Base-by-base conservation (phyloP, 2,888 invertebrate genomes). In the Apodemia hepburni region DNA sequence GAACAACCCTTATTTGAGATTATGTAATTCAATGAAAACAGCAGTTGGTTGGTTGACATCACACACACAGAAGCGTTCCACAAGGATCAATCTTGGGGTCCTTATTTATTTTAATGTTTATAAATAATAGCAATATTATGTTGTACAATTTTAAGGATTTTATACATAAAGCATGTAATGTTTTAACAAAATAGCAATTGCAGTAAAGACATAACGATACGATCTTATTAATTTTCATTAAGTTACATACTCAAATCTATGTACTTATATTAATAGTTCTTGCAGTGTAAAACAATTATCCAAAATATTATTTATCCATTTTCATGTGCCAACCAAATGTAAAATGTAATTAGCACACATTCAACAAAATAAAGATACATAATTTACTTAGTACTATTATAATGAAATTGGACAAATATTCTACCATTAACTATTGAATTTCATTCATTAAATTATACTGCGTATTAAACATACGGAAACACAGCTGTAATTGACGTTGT, bases 11-110 rank as follows among this genome's bases (percentile, higher is more conserved):
- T n/a, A n/a, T n/a, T 54, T 8, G 12, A 54, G 22, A 22, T 54
- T 54, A 9, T 54, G 22, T 54, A 54, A 54, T 27, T 54, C 15
- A 54, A 54, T 22, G 54, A 22, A 22, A 54, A 27, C 15, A 47
- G 17, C 27, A 27, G 12, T 29, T 29, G 29, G 0, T 54, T 3
- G 9, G n/a, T 54, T 54, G 6, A 54, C 22, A 15, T 7, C 7
- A 2, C 45, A 47, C 8, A 17, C 7, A n/a, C n/a, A 47, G 5
- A 47, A 47, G 17, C 17, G 17, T 47, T 47, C 45, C 45, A 17
- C 15, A 54, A 54, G 54, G 54, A 12, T 27, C 27, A 54, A 54
- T 22, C 6, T 9, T 54, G 27, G 54, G 54, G 15, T 1, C 12
- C 0, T 6, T 22, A 5, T 54, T 54, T 22, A 54, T 27, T 15